phyloP scores from a whole-genome alignment of 2,113 vertebrate species.

The Bubo bubo region DNA sequence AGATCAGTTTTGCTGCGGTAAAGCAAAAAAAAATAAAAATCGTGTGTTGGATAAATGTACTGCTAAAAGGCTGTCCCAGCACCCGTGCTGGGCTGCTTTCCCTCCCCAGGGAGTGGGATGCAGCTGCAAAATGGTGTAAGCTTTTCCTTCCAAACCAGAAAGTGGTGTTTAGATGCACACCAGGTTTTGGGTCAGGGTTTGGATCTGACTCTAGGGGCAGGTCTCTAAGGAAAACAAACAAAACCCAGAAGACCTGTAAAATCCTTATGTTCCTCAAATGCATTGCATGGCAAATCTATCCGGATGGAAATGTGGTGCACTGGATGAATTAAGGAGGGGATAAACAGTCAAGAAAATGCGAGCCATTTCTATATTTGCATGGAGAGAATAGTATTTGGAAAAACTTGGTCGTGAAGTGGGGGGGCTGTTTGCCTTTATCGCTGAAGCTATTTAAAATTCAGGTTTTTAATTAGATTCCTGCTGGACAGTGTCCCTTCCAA shows the following conservation, averaged over 20 bases:
- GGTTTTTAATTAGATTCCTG: background rate
- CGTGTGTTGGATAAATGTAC: background rate
- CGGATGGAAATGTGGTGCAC: accelerated
- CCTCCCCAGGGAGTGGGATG: background rate
- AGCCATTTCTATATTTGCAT: background rate
- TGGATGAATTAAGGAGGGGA: background rate
- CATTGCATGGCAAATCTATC: background rate
- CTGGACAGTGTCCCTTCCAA: background rate
- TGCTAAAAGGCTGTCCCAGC: background rate
- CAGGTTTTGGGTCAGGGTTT: background rate
- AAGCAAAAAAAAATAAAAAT: background rate
- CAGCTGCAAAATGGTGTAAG: background rate
- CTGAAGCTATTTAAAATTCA: background rate
- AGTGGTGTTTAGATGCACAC: background rate
- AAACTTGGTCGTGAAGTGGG: accelerated
- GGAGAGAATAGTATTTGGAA: background rate
- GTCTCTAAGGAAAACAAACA: background rate
- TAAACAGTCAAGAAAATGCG: background rate
- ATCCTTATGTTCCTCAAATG: background rate
- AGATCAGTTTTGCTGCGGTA: background rate
- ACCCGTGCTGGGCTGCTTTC: background rate
- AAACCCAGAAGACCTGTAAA: background rate
- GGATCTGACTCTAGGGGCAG: background rate
- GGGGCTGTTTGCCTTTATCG: background rate
- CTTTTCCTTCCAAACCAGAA: background rate